phyloP scores from a whole-genome alignment of 2,797 vertebrate species.

The Tadarida brasiliensis region DNA sequence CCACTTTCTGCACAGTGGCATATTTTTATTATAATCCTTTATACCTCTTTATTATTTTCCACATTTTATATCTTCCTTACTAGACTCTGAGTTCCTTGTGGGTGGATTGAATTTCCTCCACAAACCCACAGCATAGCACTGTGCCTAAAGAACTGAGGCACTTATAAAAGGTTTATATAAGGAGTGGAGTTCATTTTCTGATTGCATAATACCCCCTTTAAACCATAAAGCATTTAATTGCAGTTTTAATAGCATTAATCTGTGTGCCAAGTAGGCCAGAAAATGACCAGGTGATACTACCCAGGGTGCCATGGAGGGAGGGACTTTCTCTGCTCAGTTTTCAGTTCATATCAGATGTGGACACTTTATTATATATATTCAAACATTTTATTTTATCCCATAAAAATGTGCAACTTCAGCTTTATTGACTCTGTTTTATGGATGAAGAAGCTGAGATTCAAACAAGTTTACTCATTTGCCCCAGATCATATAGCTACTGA shows the following conservation, averaged over 20 bases:
- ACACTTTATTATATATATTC: not conserved
- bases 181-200: not conserved
- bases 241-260: slow-evolving; percentile 13
- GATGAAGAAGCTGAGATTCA: not conserved
- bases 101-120: not conserved
- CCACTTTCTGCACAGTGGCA: not conserved
- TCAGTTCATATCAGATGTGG: not conserved
- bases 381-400: not conserved
- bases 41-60: not conserved
- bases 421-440: not conserved
- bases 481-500: not conserved
- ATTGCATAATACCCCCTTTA: not conserved
- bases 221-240: not conserved
- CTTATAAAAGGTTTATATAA: not conserved
- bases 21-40: not conserved
- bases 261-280: not conserved
- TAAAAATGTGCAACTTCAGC: not conserved
- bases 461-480: slow-evolving; percentile 29
- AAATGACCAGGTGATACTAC: not conserved
- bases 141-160: not conserved
- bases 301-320: not conserved
- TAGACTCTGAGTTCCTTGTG: not conserved
- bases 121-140: not conserved
- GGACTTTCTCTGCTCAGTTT: not conserved
- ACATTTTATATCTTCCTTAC: not conserved